Evolutionary conservation across 2,888 invertebrate genomes (phyloP).

Genomic region (Terebella lapidaria): DNA sequence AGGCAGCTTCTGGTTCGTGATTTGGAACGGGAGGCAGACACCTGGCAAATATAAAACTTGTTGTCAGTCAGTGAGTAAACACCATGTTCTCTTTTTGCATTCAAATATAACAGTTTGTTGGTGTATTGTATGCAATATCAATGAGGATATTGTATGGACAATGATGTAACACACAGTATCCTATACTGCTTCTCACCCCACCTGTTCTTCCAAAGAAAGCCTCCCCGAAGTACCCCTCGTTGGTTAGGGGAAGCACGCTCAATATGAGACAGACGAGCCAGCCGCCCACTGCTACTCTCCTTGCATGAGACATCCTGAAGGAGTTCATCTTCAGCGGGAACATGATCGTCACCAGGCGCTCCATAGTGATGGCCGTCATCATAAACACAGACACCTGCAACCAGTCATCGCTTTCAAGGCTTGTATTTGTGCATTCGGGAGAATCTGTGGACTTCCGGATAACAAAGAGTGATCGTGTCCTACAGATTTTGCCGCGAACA

Average conservation of each 20-base stretch:
- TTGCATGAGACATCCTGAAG: conserved; percentile 37
- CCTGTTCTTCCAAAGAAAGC: conserved; percentile 26
- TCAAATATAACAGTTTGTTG: too few relatives aligned
- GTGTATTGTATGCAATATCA: too few relatives aligned
- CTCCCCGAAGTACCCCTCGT: conserved; percentile 49
- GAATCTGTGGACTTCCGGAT: too few relatives aligned
- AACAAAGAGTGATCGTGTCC: too few relatives aligned
- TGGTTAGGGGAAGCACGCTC: conserved; percentile 35
- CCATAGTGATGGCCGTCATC: conserved; percentile 53
- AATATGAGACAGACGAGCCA: conserved; percentile 39
- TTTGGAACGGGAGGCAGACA: conserved; percentile 57
- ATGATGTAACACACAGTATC: too few relatives aligned
- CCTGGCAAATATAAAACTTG: conserved; percentile 43
- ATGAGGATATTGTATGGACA: too few relatives aligned
- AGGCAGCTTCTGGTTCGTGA: conserved; percentile 55
- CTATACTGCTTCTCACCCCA: too few relatives aligned
- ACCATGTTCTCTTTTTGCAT: too few relatives aligned
- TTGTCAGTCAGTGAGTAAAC: too few relatives aligned
- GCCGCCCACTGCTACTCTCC: conserved; percentile 33
- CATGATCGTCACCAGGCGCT: conserved; percentile 50
- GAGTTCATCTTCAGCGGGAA: conserved; percentile 42
- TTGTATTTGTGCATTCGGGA: too few relatives aligned
- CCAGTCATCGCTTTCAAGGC: too few relatives aligned
- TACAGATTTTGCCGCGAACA: too few relatives aligned
- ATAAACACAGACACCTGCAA: conserved; percentile 50